Conservation (phyloP, 2,888 invertebrate genomes). For the Drosophila prostipennis region DNA sequence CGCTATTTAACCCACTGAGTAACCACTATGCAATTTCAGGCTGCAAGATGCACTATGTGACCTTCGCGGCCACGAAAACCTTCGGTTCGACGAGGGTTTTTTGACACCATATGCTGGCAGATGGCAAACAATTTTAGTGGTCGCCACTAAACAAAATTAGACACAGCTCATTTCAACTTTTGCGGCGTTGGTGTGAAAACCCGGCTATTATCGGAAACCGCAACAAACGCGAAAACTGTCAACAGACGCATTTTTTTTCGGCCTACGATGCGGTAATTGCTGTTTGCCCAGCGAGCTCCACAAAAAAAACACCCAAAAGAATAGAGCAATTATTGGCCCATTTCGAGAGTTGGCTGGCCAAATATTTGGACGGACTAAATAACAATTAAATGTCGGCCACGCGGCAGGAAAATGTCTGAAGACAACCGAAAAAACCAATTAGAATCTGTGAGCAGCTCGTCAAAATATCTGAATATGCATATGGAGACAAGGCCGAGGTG, state of each 20-base stretch:
- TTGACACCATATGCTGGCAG: constrained; percentile 53
- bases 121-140: constrained; percentile 67
- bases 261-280: constrained; percentile 22
- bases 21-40: constrained; percentile 17
- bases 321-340: constrained; percentile 39
- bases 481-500: constrained; percentile 29
- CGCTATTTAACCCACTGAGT: constrained; percentile 16
- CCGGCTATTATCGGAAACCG: constrained; percentile 21
- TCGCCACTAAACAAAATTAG: constrained; percentile 63
- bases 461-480: constrained; percentile 38
- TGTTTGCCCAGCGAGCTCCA: constrained; percentile 28
- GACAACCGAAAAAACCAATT: constrained; percentile 42
- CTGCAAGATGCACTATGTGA: constrained; percentile 54
- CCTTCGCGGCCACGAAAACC: constrained; percentile 51
- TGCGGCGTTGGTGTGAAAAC: constrained; percentile 51
- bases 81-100: constrained; percentile 31
- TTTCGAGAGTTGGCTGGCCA: constrained; percentile 30
- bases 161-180: constrained; percentile 61
- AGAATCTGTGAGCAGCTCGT: constrained; percentile 59
- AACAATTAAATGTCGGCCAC: constrained; percentile 66
- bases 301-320: constrained; percentile 51
- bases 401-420: constrained; percentile 34
- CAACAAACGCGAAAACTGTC: constrained; percentile 48
- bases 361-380: constrained; percentile 71
- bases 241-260: constrained; percentile 37